Evolutionary conservation across 2,797 vertebrate species (phyloP), one percentile per base, ranked within the genome.

Genomic region (Channallabes apus): DNA sequence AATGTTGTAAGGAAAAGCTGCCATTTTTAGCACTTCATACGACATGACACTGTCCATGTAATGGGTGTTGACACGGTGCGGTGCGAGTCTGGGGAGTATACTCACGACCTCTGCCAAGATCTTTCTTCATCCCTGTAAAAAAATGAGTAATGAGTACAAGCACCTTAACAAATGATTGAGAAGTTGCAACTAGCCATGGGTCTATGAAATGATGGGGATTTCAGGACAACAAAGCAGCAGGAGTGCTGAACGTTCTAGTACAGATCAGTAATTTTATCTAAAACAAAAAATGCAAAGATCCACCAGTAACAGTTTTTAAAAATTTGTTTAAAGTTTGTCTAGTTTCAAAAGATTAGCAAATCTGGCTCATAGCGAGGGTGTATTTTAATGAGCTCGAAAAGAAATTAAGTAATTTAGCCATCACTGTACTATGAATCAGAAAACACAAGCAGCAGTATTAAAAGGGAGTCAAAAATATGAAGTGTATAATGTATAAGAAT

Each of bases 31-130:
- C 80, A 86, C 35, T 85, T 87, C 73, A 86, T 58, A 73, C 75
- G 69, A 82, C 41, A 75, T 41, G 71, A 65, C 84, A 51, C 64
- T 62, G 78, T 84, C 75, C 82, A 88, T 89, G 61, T 59, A 89
- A 84, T 89, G 82, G 84, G 29, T 12, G 18, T 58, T 41, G 54
- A 84, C 68, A 75, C 51, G 29, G 82, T 72, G 58, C 35, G 85
- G 62, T 35, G n/a, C 24, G 46, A 41, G 18, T 62, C 58, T n/a
- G 59, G 77, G 24, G 24, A 62, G 35, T 79, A 41, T n/a, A 59
- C 51, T 84, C 17, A 17, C 56, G 11, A 62, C 62, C 32, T 68
- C 65, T 2, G 0, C 56, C 35, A 32, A 80, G 73, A 62, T 32
- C 81, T 29, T 72, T 75, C 79, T 58, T 82, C 62, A 79, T 69